Base-by-base conservation (phyloP, 35 echinoderm and acorn worm genomes). In the Apostichopus japonicus region DNA sequence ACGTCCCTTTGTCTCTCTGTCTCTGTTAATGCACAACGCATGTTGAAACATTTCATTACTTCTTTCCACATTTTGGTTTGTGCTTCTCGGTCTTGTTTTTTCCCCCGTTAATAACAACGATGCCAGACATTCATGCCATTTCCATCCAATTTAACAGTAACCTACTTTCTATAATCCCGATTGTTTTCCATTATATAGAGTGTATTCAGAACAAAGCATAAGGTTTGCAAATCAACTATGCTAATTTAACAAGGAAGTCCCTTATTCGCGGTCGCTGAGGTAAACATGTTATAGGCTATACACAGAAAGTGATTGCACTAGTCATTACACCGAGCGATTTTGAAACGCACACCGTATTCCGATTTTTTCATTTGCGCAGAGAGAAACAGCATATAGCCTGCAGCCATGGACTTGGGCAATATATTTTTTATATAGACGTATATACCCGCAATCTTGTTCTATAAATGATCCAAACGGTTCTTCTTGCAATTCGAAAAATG, bases 261-360 rank as follows among this genome's bases (percentile, higher is more conserved):
- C 71, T 75, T 75, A 75, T 75, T 75, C 71, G 71, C 22, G 71
- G 71, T 75, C 71, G 71, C 71, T 19, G 71, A 23, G 71, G 71
- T 75, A 75, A 75, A 75, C 71, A 75, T 19, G 16, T 75, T 7
- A 21, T 4, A 44, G 33, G 71, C 11, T 84, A 58, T 19, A 84
- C 17, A 57, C 1, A 54, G 56, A 84, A 24, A 84, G 54, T 21
- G 81, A 84, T 57, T 84, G 81, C 54, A 57, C 81, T 55, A 84
- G 56, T 84, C 56, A 84, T 84, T 58, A 55, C 56, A 58, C 22
- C 57, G 53, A 84, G 81, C 55, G 81, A 22, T 59, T 84, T 58
- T 55, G 54, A 58, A 84, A 59, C 81, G 81, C 81, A 55, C 81
- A 84, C 81, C 53, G 56, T 84, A 84, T 58, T 84, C 56, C 51